A percentile compares a stretch with the other conserved stretches of the same genome.
phyloP scores from a whole-genome alignment of 1,140 invertebrate species.

The Drosophila lini region DNA sequence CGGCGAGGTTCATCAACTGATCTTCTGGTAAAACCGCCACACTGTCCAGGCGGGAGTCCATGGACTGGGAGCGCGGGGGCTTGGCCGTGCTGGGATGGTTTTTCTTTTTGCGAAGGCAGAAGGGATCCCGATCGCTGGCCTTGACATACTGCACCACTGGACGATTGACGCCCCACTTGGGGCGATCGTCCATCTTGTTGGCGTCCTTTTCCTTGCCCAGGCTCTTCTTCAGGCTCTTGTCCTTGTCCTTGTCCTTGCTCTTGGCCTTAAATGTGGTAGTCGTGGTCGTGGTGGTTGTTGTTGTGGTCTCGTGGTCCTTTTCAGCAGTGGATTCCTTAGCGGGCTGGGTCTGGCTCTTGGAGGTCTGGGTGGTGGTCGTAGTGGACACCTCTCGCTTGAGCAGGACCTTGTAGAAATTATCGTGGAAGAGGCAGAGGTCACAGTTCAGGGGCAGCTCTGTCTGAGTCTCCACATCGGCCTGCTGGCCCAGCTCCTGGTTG shows the following conservation, averaged over 20 bases:
- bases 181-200: constrained; percentile 85
- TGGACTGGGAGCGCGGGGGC: constrained; percentile 71
- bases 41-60: constrained; percentile 74
- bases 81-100: constrained; percentile 53
- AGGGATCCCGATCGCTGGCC: constrained; percentile 89
- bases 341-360: constrained; percentile 67
- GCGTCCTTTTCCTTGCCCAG: constrained; percentile 64
- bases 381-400: constrained; percentile 80
- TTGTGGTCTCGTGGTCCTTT: constrained; percentile 80
- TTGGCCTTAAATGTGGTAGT: constrained; percentile 82
- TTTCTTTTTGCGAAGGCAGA: constrained; percentile 85
- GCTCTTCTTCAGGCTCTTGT: constrained; percentile 60
- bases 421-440: constrained; percentile 78
- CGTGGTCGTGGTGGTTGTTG: constrained; percentile 81
- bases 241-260: constrained; percentile 78
- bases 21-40: constrained; percentile 54
- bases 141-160: constrained; percentile 89
- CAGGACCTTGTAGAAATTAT: constrained; percentile 82
- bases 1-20: constrained; percentile 25
- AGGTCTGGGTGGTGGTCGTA: constrained; percentile 81
- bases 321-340: constrained; percentile 62
- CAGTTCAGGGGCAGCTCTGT: constrained; percentile 79
- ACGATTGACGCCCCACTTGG: constrained; percentile 88
- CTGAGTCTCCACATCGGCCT: constrained; percentile 77
- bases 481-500: constrained; percentile 2